Evolutionary conservation across 2,888 invertebrate species (phyloP), one percentile per base, ranked within the genome.

Genomic region (Drosophila nr. medialis): DNA sequence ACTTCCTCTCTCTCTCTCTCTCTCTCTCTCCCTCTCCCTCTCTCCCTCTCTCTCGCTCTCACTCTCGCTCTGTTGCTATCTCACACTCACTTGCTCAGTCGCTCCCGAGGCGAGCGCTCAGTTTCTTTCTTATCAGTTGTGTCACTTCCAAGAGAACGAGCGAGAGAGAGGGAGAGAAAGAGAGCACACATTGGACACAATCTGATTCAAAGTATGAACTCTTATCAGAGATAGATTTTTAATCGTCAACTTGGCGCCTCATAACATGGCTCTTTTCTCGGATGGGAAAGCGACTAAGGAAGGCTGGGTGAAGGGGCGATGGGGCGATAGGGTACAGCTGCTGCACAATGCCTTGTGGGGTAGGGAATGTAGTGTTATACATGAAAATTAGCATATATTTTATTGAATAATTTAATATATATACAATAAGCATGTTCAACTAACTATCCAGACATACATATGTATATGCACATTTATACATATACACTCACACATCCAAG

Each of bases 221-320:
- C 77, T 88, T 83, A 83, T 85, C 88, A 82, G 45, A 64, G 45
- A 27, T 55, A 48, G 62, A 67, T 74, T 78, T 73, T 67, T 48
- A 85, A 85, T 80, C 71, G 76, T 69, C 68, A 68, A 64, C 60
- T 70, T 65, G 54, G n/a, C 60, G 61, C 70, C 48, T 77, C 63
- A 63, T 34, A 53, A 53, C 62, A 66, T 51, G 76, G 50, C 71
- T 56, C 38, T 21, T 4, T 15, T 15, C 13, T 32, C 21, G 45
- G 8, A 15, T 24, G 24, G 8, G 10, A 10, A 8, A 40, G 10
- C 10, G n/a, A 40, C 40, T 18, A 40, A 40, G 24, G 8, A 45
- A 24, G 8, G 1, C 45, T 7, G 45, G 4, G 18, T 1, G 15
- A 24, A 24, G 53, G 15, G 32, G 34, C 4, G 55, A 5, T 4